Conservation (phyloP, 2,113 vertebrate species). For the Rousettus leschenaultii region DNA sequence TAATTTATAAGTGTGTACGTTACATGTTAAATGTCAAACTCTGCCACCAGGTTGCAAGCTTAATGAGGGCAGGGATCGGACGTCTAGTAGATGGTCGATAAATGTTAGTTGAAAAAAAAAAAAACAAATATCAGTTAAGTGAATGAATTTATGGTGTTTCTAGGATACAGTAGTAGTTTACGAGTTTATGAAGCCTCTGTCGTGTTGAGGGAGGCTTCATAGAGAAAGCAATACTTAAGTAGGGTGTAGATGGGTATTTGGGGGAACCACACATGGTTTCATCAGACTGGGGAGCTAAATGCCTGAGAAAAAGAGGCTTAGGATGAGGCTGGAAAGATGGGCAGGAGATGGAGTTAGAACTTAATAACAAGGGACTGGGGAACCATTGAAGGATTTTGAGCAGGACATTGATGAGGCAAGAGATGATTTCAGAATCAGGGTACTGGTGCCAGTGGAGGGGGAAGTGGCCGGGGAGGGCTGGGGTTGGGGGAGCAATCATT, state of each 20-base stretch:
- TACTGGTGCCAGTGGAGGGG: not conserved
- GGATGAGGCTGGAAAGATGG: not conserved
- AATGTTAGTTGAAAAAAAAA: not conserved
- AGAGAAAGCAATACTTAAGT: not conserved
- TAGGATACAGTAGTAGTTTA: not conserved
- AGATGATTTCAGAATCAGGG: not conserved
- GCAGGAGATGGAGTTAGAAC: not conserved
- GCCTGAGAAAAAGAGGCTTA: not conserved
- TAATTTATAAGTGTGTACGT: not conserved
- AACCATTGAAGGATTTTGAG: not conserved
- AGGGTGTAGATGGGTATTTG: not conserved
- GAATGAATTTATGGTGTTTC: not conserved
- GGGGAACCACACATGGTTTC: not conserved
- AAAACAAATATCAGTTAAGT: not conserved
- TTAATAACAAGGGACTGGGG: not conserved
- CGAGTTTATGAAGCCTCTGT: not conserved
- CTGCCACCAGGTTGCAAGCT: not conserved
- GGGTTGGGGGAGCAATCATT: accelerated
- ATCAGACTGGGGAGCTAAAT: not conserved
- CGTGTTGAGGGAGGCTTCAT: not conserved
- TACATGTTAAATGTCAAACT: not conserved
- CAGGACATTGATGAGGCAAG: not conserved
- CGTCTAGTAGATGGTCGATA: not conserved
- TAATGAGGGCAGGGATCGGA: not conserved
- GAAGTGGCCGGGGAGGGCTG: not conserved